Conservation (phyloP, 1,140 invertebrate species). For the Drosophila kohkoa region DNA sequence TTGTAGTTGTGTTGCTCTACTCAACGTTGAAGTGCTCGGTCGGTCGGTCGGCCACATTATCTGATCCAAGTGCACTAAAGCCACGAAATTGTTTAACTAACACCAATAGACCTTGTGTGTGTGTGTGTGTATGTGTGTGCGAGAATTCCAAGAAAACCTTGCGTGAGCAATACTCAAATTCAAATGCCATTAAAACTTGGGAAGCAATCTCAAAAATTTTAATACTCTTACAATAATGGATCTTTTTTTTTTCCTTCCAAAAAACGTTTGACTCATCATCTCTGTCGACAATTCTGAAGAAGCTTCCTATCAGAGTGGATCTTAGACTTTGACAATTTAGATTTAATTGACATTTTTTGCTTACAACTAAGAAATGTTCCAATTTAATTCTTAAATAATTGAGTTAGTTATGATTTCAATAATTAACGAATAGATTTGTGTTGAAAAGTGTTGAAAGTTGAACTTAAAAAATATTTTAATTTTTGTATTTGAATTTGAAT, state of each 20-base stretch:
- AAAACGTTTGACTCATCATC: no score
- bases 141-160: constrained; percentile 36
- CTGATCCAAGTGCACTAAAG: constrained; percentile 37
- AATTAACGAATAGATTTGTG: not conserved
- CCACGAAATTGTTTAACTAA: constrained; percentile 41
- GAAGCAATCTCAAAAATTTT: constrained; percentile 1
- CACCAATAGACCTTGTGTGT: constrained; percentile 22
- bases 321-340: not conserved
- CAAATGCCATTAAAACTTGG: constrained; percentile 8
- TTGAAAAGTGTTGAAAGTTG: no score
- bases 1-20: no score
- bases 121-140: constrained; percentile 5
- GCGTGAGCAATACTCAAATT: constrained; percentile 31
- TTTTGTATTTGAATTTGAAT: no score
- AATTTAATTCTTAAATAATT: not conserved
- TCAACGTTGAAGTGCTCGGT: constrained; percentile 9
- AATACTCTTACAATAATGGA: constrained; percentile 4
- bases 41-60: constrained; percentile 21
- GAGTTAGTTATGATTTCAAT: not conserved
- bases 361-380: not conserved
- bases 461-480: no score
- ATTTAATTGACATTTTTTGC: not conserved
- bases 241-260: no score
- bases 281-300: no score
- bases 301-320: no score